Conservation (phyloP, 2,113 vertebrate species). For the Dipodomys merriami region DNA sequence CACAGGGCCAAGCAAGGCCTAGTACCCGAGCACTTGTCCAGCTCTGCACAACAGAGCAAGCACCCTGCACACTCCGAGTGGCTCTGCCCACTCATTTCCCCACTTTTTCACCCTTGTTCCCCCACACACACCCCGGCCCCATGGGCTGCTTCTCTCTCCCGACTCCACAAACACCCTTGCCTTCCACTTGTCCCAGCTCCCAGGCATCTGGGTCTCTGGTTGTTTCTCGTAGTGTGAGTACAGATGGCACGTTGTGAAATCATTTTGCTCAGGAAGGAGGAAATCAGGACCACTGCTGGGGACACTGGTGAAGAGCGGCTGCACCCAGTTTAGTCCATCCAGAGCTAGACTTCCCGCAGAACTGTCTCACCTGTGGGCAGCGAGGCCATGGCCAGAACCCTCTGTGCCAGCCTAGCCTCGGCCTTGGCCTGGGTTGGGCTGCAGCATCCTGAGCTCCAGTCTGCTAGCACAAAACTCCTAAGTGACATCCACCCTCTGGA, state of each 20-base stretch:
- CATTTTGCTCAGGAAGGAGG: too few relatives aligned
- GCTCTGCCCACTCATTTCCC: too few relatives aligned
- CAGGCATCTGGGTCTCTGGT: too few relatives aligned
- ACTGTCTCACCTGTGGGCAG: neutral
- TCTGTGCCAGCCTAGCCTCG: neutral
- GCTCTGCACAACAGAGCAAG: neutral
- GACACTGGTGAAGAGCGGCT: neutral
- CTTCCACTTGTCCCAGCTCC: neutral
- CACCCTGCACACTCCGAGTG: too few relatives aligned
- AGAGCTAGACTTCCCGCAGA: too few relatives aligned
- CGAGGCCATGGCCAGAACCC: neutral
- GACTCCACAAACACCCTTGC: neutral
- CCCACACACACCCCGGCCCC: neutral
- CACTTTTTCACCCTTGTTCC: neutral
- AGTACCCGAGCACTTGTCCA: neutral
- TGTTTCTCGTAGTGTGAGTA: neutral
- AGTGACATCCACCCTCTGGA: too few relatives aligned
- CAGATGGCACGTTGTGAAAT: too few relatives aligned
- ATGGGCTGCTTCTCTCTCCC: fast-evolving
- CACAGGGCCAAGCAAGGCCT: neutral
- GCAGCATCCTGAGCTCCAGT: neutral
- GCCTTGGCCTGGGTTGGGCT: too few relatives aligned
- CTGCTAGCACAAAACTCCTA: neutral
- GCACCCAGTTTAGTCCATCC: neutral
- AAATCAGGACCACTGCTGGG: too few relatives aligned